phyloP scores from a whole-genome alignment of 92 coral and sea anemone species.

The Paragorgia papillata region DNA sequence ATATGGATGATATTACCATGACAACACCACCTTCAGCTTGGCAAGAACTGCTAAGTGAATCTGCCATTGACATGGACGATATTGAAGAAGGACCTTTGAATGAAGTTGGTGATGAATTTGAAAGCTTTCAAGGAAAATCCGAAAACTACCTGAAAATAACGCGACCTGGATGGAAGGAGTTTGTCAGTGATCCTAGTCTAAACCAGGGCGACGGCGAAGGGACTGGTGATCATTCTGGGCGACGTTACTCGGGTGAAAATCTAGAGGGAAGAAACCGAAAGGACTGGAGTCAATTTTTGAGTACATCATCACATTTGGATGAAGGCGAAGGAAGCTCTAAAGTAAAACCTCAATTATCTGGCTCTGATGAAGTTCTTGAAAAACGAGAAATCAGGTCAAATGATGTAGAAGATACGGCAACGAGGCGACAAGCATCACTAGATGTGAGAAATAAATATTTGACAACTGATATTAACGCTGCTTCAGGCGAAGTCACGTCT shows the following conservation, averaged over 20 bases:
- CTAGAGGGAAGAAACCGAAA: not conserved
- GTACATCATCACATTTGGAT: conserved; percentile 11
- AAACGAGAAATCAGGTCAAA: not conserved
- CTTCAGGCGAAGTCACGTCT: not conserved
- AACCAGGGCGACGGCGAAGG: not conserved
- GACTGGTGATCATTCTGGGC: not conserved
- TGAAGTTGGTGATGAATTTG: not conserved
- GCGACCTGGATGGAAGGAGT: conserved; percentile 30
- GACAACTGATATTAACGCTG: not conserved
- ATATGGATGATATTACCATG: not conserved
- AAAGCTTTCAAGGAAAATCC: not conserved
- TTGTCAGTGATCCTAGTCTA: conserved; percentile 25
- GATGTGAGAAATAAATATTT: not conserved
- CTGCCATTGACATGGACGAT: conserved; percentile 4
- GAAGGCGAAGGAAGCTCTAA: not conserved
- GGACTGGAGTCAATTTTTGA: conserved; percentile 31
- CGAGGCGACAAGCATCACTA: not conserved
- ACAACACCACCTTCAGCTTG: conserved; percentile 12
- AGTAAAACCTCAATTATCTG: not conserved
- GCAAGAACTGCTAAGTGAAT: conserved; percentile 3
- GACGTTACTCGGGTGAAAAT: not conserved
- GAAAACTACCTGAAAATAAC: not conserved
- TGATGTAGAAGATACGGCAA: not conserved
- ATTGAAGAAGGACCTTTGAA: conserved; percentile 25
- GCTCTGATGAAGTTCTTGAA: not conserved